Conservation (phyloP, 92 coral and sea anemone species). For the Palythoa heliodiscus region DNA sequence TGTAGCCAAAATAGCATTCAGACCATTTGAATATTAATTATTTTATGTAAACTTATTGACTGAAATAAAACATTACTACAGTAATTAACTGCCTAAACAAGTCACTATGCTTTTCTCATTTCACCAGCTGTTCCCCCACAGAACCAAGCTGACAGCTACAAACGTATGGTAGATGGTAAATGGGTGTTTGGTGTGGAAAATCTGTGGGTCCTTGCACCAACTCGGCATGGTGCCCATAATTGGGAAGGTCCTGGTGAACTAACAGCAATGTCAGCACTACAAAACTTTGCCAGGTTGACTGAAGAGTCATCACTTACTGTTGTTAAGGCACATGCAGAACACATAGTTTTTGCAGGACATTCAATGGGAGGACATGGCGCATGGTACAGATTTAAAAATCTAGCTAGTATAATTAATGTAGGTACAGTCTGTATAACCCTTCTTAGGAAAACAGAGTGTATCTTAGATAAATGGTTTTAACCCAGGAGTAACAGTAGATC, state of each 20-base stretch:
- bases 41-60: too few relatives aligned
- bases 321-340: slow-evolving; percentile 72
- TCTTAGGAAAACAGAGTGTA: too few relatives aligned
- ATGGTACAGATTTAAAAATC: slow-evolving; percentile 63
- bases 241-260: slow-evolving; percentile 99
- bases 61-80: not conserved
- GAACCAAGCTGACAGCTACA: slow-evolving; percentile 98
- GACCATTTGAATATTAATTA: too few relatives aligned
- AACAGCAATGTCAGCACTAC: slow-evolving; percentile 90
- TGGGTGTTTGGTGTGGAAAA: slow-evolving; percentile 97
- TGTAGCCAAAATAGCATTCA: too few relatives aligned
- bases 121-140: slow-evolving; percentile 88
- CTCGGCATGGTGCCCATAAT: slow-evolving; percentile 98
- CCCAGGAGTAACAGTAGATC: too few relatives aligned
- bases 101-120: not conserved
- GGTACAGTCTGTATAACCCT: too few relatives aligned
- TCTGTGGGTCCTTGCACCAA: slow-evolving; percentile 94
- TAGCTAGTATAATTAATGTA: too few relatives aligned
- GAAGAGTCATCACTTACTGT: slow-evolving; percentile 66
- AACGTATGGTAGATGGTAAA: slow-evolving; percentile 82
- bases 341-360: slow-evolving; percentile 92
- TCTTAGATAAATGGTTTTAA: too few relatives aligned
- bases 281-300: slow-evolving; percentile 70
- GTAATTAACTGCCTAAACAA: not conserved
- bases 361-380: slow-evolving; percentile 99